Conservation (phyloP, 2,113 vertebrate species). For the Hippocampus mohnikei region DNA sequence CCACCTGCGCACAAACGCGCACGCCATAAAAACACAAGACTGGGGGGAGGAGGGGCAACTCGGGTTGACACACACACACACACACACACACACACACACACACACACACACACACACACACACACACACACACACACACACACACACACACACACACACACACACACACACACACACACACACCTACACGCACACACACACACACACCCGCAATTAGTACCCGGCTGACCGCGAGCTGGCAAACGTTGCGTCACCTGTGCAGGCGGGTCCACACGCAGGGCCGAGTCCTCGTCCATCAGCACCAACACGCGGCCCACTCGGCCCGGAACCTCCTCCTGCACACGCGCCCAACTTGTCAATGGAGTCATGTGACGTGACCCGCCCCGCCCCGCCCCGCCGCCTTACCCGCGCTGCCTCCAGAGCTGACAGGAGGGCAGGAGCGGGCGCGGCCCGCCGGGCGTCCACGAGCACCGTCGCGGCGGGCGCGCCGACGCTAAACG, state of each 20-base stretch:
- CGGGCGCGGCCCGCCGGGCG: conserved; percentile 73
- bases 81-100: too few species aligned
- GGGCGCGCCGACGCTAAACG: conserved; percentile 71
- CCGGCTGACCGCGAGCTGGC: too few species aligned
- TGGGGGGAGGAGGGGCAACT: too few species aligned
- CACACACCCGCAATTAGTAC: background rate
- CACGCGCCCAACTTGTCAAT: background rate
- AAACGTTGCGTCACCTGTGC: conserved; percentile 72
- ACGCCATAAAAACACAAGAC: background rate
- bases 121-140: too few species aligned
- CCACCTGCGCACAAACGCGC: conserved; percentile 69
- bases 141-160: too few species aligned
- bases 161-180: too few species aligned
- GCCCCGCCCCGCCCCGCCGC: background rate
- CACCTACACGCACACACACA: background rate
- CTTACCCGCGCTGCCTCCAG: conserved; percentile 69
- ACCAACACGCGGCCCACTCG: conserved; percentile 79
- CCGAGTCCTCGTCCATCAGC: conserved; percentile 72
- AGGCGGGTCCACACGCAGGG: conserved; percentile 70
- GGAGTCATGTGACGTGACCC: background rate
- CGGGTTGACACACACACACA: too few species aligned
- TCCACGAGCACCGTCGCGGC: conserved; percentile 80
- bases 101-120: too few species aligned
- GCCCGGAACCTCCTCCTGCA: conserved; percentile 67
- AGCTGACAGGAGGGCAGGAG: conserved; percentile 71